Percentiles rank a stretch among this genome's conserved stretches.
Evolutionary conservation across 2,888 invertebrate genomes (phyloP).

Genomic region (Malthinus seriepunctatus): DNA sequence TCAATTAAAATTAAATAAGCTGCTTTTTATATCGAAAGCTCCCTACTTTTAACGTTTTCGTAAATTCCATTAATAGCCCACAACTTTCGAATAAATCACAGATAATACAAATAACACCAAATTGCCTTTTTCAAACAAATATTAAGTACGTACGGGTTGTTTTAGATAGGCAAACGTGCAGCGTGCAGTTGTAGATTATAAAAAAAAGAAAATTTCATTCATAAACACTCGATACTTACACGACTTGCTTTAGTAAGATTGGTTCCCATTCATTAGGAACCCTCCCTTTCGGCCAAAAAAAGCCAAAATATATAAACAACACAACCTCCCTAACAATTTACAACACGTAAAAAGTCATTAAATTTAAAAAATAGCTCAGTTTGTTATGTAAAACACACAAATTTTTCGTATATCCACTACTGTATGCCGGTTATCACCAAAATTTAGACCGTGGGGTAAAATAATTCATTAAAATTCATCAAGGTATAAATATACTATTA

Average conservation of each 20-base stretch:
- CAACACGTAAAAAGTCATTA: slow-evolving; percentile 20
- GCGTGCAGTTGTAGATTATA: neutral
- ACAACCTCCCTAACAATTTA: slow-evolving; percentile 10
- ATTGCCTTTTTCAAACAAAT: too few relatives aligned
- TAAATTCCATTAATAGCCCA: too few relatives aligned
- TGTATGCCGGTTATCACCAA: slow-evolving; percentile 32
- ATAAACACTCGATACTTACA: slow-evolving; percentile 47
- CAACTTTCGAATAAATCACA: too few relatives aligned
- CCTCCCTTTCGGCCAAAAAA: slow-evolving; percentile 11
- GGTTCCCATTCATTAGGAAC: slow-evolving; percentile 57
- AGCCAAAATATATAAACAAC: slow-evolving; percentile 3
- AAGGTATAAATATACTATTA: slow-evolving; percentile 41
- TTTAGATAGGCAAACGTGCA: too few relatives aligned
- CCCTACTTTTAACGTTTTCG: too few relatives aligned
- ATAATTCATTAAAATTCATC: slow-evolving; percentile 43
- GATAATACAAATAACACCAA: too few relatives aligned
- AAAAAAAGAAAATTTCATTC: slow-evolving; percentile 7
- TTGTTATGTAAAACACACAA: slow-evolving; percentile 9
- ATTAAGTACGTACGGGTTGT: too few relatives aligned
- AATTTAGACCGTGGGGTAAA: slow-evolving; percentile 36
- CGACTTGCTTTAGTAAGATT: slow-evolving; percentile 56
- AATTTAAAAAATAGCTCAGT: slow-evolving; percentile 10
- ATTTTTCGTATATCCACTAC: slow-evolving; percentile 13
- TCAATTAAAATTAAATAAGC: too few relatives aligned
- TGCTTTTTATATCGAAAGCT: too few relatives aligned